phyloP scores from a whole-genome alignment of 2,888 invertebrate genomes.

The Eupelmus urozonus region DNA sequence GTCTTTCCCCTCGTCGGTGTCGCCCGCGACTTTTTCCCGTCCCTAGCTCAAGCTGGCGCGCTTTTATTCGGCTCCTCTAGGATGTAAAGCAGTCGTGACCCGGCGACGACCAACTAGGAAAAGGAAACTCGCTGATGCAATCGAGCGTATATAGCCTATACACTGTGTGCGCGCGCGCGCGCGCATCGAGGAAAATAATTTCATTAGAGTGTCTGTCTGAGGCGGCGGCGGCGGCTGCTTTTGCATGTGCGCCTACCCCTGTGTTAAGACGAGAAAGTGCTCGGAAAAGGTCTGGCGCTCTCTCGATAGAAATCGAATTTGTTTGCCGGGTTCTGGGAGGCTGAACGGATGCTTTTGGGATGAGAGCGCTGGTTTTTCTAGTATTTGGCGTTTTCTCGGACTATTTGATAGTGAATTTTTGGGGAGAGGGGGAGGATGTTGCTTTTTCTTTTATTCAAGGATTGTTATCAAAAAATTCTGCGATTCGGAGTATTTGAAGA shows the following conservation, averaged over 20 bases:
- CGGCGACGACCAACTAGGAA: not conserved
- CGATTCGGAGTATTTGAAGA: too few species aligned
- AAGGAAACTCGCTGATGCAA: slow-evolving; percentile 59
- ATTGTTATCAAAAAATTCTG: too few species aligned
- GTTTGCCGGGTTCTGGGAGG: not conserved
- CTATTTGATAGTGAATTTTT: too few species aligned
- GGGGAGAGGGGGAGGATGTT: too few species aligned
- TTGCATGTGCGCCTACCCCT: slow-evolving; percentile 17
- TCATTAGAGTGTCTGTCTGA: slow-evolving; percentile 52
- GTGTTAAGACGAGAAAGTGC: slow-evolving; percentile 41
- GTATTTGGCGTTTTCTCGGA: too few species aligned
- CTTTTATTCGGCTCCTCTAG: slow-evolving; percentile 40
- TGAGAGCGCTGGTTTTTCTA: too few species aligned
- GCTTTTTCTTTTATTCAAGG: too few species aligned
- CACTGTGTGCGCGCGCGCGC: not conserved
- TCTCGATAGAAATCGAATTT: slow-evolving; percentile 53
- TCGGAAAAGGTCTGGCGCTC: slow-evolving; percentile 27
- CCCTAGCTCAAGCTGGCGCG: not conserved
- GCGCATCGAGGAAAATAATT: slow-evolving; percentile 54
- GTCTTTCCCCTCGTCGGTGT: not conserved
- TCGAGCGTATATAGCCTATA: slow-evolving; percentile 50
- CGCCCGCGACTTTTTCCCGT: not conserved
- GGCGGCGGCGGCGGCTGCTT: not conserved
- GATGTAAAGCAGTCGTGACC: slow-evolving; percentile 54
- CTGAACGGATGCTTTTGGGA: not conserved